These are phyloP conservation scores for Drosophila cyrtoloma DNA, from an alignment of 2,888 invertebrate species.

Conservation along the genomic window DNA sequence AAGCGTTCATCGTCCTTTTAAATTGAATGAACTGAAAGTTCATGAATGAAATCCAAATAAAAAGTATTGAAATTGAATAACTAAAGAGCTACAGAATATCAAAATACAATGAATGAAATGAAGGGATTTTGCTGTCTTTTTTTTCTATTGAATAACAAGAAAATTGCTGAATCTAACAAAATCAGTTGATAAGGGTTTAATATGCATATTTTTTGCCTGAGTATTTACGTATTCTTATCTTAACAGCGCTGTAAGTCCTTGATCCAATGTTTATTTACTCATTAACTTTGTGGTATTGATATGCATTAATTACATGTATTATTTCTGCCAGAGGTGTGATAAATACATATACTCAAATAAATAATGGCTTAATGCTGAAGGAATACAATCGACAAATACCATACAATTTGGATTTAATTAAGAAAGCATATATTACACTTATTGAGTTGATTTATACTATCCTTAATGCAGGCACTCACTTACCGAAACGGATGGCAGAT, in stretches of 20 bases:
- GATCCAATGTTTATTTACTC: neutral
- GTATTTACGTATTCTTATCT: neutral
- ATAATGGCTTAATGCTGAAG: neutral
- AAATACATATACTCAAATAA: slow-evolving; percentile 1
- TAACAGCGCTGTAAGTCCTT: neutral
- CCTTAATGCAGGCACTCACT: slow-evolving; percentile 44
- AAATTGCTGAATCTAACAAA: neutral
- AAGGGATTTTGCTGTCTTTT: neutral
- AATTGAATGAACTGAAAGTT: neutral
- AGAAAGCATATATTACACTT: neutral
- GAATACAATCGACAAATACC: neutral
- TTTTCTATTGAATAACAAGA: neutral
- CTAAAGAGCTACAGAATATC: neutral
- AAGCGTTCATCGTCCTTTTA: neutral
- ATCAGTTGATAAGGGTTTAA: neutral
- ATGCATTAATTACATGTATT: slow-evolving; percentile 9
- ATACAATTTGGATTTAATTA: slow-evolving; percentile 10
- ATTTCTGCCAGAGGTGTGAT: neutral
- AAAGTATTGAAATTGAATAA: neutral
- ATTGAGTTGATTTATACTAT: slow-evolving; percentile 1
- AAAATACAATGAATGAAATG: neutral
- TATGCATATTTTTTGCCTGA: neutral
- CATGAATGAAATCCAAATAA: neutral
- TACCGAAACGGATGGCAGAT: slow-evolving; percentile 92
- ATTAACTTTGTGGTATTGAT: neutral